phyloP scores from a whole-genome alignment of 2,888 invertebrate genomes.

The Lasioglossum malachurum region DNA sequence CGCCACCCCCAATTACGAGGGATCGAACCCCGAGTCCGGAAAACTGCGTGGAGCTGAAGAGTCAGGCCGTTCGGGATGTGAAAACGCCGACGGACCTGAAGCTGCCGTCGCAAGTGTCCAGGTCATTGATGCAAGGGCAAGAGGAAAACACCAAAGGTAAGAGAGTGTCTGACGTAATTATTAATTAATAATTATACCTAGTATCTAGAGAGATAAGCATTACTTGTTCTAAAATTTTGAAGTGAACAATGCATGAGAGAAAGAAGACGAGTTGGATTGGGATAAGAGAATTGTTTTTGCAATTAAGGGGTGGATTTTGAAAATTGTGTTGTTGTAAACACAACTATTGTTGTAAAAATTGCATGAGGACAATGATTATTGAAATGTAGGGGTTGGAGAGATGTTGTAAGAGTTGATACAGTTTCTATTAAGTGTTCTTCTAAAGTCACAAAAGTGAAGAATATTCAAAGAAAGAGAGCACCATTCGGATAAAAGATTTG shows the following conservation, averaged over 20 bases:
- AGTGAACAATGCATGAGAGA: neutral
- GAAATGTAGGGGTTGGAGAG: neutral
- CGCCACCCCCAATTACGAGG: constrained; percentile 76
- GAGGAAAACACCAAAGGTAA: constrained; percentile 68
- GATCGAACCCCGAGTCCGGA: constrained; percentile 73
- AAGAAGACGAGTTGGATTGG: too few species aligned
- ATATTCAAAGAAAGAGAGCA: neutral
- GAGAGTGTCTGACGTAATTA: neutral
- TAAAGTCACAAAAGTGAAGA: neutral
- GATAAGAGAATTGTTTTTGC: too few species aligned
- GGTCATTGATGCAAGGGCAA: constrained; percentile 57
- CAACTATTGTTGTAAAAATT: too few species aligned
- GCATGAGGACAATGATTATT: too few species aligned
- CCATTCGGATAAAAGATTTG: too few species aligned
- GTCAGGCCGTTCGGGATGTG: constrained; percentile 39
- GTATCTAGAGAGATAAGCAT: neutral
- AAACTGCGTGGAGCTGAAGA: constrained; percentile 60
- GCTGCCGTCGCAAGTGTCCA: constrained; percentile 61
- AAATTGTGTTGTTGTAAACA: too few species aligned
- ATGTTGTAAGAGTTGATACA: neutral
- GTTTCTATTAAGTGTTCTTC: too few species aligned
- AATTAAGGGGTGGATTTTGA: too few species aligned
- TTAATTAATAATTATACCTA: neutral
- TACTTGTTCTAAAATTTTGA: neutral
- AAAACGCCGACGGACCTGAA: constrained; percentile 60